Percentiles rank a stretch among this genome's conserved stretches.
Evolutionary conservation across 1,140 invertebrate genomes (phyloP).

Genomic region (Hycleus phaleratus): DNA sequence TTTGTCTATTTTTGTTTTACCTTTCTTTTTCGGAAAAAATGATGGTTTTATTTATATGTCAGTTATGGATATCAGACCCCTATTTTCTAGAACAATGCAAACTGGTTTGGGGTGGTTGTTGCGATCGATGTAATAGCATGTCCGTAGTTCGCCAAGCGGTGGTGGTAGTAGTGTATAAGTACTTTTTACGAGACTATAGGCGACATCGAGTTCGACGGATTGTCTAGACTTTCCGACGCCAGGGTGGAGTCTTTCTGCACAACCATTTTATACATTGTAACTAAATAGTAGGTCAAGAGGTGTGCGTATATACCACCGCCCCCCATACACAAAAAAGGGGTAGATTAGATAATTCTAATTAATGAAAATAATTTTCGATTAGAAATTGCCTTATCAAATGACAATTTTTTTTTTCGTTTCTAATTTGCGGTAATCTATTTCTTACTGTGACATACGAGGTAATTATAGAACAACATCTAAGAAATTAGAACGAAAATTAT

Average conservation of each 20-base stretch:
- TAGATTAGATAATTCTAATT: slow-evolving; percentile 1
- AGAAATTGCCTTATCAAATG: background rate
- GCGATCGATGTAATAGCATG: slow-evolving; percentile 14
- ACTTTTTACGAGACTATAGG: slow-evolving; percentile 7
- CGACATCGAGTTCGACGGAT: slow-evolving; percentile 10
- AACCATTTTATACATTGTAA: slow-evolving; percentile 2
- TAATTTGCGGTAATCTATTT: background rate
- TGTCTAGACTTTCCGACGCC: slow-evolving; percentile 13
- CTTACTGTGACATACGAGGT: background rate
- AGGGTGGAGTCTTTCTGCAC: slow-evolving; percentile 5
- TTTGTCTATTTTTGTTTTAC: no score
- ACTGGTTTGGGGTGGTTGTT: slow-evolving; percentile 4
- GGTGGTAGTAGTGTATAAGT: background rate
- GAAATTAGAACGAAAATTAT: no score
- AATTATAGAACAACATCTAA: no score
- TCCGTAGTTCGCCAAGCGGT: slow-evolving; percentile 1
- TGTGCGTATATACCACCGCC: background rate
- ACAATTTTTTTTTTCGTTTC: background rate
- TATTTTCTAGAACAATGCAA: slow-evolving; percentile 4
- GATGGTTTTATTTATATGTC: no score
- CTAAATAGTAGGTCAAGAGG: slow-evolving; percentile 5
- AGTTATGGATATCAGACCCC: no score
- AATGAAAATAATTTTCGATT: background rate
- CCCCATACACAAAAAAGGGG: background rate
- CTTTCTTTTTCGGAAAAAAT: no score